A percentile compares a stretch with the other conserved stretches of the same genome.
These are phyloP conservation scores for Megastigmus dorsalis DNA, from an alignment of 2,888 invertebrate genomes.

Conservation along the genomic window DNA sequence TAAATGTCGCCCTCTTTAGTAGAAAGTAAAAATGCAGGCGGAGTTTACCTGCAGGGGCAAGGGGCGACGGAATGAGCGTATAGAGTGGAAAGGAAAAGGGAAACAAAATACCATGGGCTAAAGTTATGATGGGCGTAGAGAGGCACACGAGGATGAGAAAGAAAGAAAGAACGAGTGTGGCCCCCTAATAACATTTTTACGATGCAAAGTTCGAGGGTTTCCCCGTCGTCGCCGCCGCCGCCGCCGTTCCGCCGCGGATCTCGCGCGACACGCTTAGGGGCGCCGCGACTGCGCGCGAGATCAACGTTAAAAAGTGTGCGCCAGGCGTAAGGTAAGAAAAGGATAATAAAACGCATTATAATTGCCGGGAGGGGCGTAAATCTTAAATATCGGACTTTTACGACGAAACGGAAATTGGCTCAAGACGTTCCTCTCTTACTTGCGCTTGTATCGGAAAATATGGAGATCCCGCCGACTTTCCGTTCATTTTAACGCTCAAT, in stretches of 20 bases:
- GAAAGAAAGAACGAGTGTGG: conserved; percentile 39
- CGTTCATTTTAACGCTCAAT: conserved; percentile 52
- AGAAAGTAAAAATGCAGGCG: conserved; percentile 39
- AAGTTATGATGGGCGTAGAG: conserved; percentile 46
- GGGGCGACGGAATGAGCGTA: neutral
- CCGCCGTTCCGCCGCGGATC: too few species aligned
- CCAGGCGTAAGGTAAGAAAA: conserved; percentile 54
- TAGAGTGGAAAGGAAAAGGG: conserved; percentile 20
- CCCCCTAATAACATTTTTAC: conserved; percentile 73
- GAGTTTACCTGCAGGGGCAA: conserved; percentile 38
- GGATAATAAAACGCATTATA: conserved; percentile 73
- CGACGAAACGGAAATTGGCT: conserved; percentile 70
- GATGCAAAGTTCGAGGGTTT: conserved; percentile 71
- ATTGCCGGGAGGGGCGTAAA: conserved; percentile 72
- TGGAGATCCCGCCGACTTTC: conserved; percentile 48
- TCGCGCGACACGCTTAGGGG: conserved; percentile 41
- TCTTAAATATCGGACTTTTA: conserved; percentile 72
- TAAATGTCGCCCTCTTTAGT: conserved; percentile 65
- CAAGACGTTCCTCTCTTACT: conserved; percentile 62
- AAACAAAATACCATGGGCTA: conserved; percentile 17
- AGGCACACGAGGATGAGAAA: neutral
- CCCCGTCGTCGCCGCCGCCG: conserved; percentile 59
- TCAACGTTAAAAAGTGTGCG: conserved; percentile 56
- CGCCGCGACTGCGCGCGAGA: conserved; percentile 53
- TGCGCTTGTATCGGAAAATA: conserved; percentile 57